Percentiles rank a stretch among this genome's conserved stretches.
These are phyloP conservation scores for Crotalus tigris DNA, from an alignment of 2,113 vertebrate genomes.

Conservation along the genomic window DNA sequence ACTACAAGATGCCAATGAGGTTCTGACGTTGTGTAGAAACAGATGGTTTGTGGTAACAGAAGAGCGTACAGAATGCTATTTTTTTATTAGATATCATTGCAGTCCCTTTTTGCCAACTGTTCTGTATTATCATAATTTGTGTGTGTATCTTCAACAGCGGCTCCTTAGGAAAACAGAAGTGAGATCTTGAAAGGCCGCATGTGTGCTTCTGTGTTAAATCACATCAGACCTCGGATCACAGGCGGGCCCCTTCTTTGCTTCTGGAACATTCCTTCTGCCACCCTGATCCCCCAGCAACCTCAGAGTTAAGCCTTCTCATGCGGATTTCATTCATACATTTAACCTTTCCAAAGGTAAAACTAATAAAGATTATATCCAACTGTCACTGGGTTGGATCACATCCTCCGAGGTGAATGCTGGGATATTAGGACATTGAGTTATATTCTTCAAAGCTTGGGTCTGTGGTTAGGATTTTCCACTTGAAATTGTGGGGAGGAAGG, in stretches of 20 bases:
- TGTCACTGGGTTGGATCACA: slow-evolving; percentile 60
- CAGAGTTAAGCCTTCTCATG: slow-evolving; percentile 48
- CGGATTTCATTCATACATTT: slow-evolving; percentile 61
- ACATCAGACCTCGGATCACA: slow-evolving; percentile 41
- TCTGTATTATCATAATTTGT: slow-evolving; percentile 64
- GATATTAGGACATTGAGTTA: slow-evolving; percentile 33
- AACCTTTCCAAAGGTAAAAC: slow-evolving; percentile 55
- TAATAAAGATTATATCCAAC: slow-evolving; percentile 57
- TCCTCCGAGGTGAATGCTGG: slow-evolving; percentile 34
- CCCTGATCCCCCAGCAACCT: slow-evolving; percentile 40
- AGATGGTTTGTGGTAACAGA: slow-evolving; percentile 46
- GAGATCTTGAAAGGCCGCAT: slow-evolving; percentile 51
- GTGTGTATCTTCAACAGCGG: slow-evolving; percentile 49
- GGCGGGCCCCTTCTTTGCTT: slow-evolving; percentile 40
- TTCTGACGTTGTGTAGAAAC: slow-evolving; percentile 48
- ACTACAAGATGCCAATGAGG: slow-evolving; percentile 40
- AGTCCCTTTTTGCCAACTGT: slow-evolving; percentile 54
- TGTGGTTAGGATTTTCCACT: slow-evolving; percentile 38
- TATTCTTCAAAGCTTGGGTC: slow-evolving; percentile 38
- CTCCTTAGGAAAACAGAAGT: slow-evolving; percentile 58
- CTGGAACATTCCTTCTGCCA: slow-evolving; percentile 49
- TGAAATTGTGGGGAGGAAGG: slow-evolving; percentile 14
- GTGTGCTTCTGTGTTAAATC: slow-evolving; percentile 50
- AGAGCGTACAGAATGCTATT: slow-evolving; percentile 46
- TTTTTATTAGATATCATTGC: slow-evolving; percentile 42